Conservation (phyloP, 2,888 invertebrate genomes). For the Drosophila kuntzei region DNA sequence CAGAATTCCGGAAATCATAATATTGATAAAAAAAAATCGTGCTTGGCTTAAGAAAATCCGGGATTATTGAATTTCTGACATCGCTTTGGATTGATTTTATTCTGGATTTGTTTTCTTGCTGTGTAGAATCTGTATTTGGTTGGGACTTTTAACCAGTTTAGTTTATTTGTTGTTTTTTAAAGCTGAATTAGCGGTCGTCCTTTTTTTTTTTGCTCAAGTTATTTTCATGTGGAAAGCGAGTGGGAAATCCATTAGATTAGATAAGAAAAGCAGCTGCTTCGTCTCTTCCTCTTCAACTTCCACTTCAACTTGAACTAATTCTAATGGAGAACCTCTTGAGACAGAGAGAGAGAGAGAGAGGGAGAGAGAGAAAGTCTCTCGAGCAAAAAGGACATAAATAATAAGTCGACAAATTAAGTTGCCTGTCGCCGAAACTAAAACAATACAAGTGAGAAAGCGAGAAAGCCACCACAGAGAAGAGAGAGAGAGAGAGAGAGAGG, state of each 20-base stretch:
- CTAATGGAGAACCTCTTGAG: conserved; percentile 28
- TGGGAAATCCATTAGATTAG: conserved; percentile 26
- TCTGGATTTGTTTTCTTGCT: too few relatives aligned
- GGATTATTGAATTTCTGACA: too few relatives aligned
- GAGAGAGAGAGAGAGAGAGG: conserved; percentile 2
- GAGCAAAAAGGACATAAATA: conserved; percentile 55
- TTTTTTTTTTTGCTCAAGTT: conserved; percentile 43
- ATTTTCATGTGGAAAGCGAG: conserved; percentile 16
- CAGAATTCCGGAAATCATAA: too few relatives aligned
- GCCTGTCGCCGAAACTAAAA: conserved; percentile 42
- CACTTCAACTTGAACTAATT: conserved; percentile 12
- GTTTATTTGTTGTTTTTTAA: conserved; percentile 49
- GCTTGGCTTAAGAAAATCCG: too few relatives aligned
- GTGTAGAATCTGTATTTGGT: conserved; percentile 38
- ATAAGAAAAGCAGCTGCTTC: conserved; percentile 7
- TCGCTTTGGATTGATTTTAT: too few relatives aligned
- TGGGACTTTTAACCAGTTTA: conserved; percentile 66
- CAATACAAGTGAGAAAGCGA: conserved; percentile 28
- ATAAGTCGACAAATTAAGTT: conserved; percentile 73
- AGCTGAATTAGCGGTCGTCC: conserved; percentile 61
- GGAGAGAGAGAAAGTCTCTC: conserved; percentile 15
- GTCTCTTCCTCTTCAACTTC: background rate
- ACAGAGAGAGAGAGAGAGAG: conserved; percentile 14
- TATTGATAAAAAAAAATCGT: too few relatives aligned
- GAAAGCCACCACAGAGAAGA: background rate